These are phyloP conservation scores for Zaprionus lineosus DNA, from an alignment of 2,888 invertebrate species.

Conservation along the genomic window DNA sequence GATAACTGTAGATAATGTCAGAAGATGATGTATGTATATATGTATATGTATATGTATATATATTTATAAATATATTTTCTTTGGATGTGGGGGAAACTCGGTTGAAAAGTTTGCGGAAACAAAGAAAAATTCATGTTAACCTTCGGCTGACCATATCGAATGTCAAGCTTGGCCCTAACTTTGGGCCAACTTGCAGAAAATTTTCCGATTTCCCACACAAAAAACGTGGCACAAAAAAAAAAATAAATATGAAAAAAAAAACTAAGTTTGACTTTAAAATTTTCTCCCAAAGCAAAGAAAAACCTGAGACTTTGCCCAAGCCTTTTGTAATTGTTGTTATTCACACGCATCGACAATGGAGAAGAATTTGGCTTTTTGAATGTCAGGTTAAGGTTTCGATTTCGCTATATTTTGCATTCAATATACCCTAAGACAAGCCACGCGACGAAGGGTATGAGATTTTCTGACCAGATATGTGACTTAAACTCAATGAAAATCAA, in stretches of 20 bases:
- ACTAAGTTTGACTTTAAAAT: slow-evolving; percentile 32
- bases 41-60: no score
- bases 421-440: slow-evolving; percentile 1
- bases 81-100: no score
- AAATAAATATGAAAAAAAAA: neutral
- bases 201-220: slow-evolving; percentile 54
- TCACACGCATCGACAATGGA: slow-evolving; percentile 37
- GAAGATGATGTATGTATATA: no score
- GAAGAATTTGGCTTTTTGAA: slow-evolving; percentile 45
- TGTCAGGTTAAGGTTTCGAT: slow-evolving; percentile 10
- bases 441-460: neutral
- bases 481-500: no score
- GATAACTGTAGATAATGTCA: no score
- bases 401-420: slow-evolving; percentile 8
- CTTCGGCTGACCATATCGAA: no score
- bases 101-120: no score
- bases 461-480: neutral
- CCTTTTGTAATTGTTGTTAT: slow-evolving; percentile 31
- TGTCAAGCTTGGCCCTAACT: slow-evolving; percentile 40
- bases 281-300: slow-evolving; percentile 27
- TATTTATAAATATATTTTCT: no score
- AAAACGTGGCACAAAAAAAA: neutral
- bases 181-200: slow-evolving; percentile 52
- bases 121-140: no score
- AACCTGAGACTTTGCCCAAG: slow-evolving; percentile 1